Base-by-base conservation (phyloP, 2,797 vertebrate species). In the Poecilia gillii region DNA sequence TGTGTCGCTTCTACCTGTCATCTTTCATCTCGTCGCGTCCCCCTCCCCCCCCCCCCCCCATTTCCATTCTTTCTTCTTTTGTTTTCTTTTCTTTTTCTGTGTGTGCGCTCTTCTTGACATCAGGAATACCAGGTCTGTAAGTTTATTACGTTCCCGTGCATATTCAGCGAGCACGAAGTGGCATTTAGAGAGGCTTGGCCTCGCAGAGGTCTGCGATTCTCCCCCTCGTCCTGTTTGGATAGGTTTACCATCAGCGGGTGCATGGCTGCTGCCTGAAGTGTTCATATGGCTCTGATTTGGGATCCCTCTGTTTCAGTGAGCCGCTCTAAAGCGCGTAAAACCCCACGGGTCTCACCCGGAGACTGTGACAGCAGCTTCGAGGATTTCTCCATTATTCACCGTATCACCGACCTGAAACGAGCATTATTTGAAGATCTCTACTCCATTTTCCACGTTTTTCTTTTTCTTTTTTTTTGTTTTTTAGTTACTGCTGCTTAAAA, bases 1-100 rank as follows among this genome's bases (percentile, higher is more conserved):
- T 88, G 83, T 89, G 91, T 89, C 79, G 83, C 89, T 92, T 94
- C 90, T 94, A 95, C 94, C 93, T 95, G 94, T 95, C 94, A 95
- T 88, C 89, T 94, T 86, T 93, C 90, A 95, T 94, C 91, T 90
- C 78, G 41, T 92, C 87, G 57, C 77, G 84, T 87, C 87, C 39
- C 4, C 33, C 33, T 2, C 6, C 3, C 36, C 18, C 6, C 7
- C 36, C 64, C 6, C 3, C 39, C 66, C 1, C 4, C 4, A 1
- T 20, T 39, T 39, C 39, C 7, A 20, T 39, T 68, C 11, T 41
- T 68, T 68, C 12, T 68, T 7, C 49, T 51, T 51, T 51, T 23
- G 49, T 51, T 39, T 39, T 66, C 3, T 66, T 66, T 64, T 4
- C 41, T n/a, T 45, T 14, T 70, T 80, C 47, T 49, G 78, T 23